Conservation (phyloP, 2,888 invertebrate genomes). For the Eumacrocentrus americanus region DNA sequence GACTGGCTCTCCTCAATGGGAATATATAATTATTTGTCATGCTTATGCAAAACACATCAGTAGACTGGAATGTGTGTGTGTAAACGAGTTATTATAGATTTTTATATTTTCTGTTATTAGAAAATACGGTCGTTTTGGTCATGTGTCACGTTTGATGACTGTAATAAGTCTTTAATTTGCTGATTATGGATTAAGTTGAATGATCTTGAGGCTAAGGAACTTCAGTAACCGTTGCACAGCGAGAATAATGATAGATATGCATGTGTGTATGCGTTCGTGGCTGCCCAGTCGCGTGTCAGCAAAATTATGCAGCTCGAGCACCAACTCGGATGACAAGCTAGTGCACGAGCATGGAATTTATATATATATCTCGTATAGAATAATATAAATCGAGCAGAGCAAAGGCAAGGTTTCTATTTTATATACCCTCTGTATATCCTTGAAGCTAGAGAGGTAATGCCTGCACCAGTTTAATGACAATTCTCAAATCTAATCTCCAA, state of each 20-base stretch:
- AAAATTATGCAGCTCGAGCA: conserved; percentile 11
- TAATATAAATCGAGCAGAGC: too few relatives aligned
- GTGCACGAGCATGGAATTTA: not conserved
- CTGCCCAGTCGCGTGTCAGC: conserved; percentile 18
- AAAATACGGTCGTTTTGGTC: not conserved
- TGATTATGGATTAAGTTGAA: conserved; percentile 12
- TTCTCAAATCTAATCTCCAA: not conserved
- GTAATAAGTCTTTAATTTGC: conserved; percentile 15
- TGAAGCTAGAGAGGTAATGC: not conserved
- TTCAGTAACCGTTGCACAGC: conserved; percentile 11
- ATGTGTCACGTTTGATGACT: conserved; percentile 5
- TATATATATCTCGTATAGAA: too few relatives aligned
- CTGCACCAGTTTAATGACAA: not conserved
- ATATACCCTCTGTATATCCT: not conserved
- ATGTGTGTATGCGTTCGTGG: not conserved
- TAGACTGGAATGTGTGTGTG: not conserved
- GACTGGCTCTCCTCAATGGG: not conserved
- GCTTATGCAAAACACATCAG: not conserved
- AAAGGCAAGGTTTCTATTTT: not conserved
- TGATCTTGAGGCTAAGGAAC: conserved; percentile 21
- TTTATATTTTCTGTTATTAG: not conserved
- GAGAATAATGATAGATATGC: conserved; percentile 12
- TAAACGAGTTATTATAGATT: conserved; percentile 1
- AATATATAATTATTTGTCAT: not conserved
- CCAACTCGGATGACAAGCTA: not conserved